Conservation (phyloP, 92 coral and sea anemone species). For the Zoanthus gigantus region DNA sequence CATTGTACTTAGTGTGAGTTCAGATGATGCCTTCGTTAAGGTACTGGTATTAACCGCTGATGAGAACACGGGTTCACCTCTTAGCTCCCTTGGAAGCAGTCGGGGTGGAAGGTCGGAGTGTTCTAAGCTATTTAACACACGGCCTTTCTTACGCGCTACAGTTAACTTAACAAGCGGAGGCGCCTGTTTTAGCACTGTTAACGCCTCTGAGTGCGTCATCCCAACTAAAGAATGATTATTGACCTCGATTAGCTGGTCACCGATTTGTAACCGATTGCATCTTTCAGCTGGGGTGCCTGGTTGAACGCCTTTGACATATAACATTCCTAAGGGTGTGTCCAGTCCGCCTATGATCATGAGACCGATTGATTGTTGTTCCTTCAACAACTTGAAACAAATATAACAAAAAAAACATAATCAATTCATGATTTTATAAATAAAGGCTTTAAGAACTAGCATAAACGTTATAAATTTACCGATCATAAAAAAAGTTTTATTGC, state of each 20-base stretch:
- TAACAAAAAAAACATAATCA: neutral
- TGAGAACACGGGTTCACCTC: constrained; percentile 71
- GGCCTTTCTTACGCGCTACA: constrained; percentile 87
- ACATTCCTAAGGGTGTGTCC: constrained; percentile 96
- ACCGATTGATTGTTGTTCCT: constrained; percentile 94
- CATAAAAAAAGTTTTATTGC: no score
- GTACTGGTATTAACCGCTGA: constrained; percentile 84
- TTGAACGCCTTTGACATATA: constrained; percentile 89
- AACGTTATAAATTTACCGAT: neutral
- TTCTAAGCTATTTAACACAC: constrained; percentile 28
- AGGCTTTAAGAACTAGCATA: neutral
- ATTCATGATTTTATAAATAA: neutral
- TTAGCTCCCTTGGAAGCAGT: neutral
- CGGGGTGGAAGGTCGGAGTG: constrained; percentile 10
- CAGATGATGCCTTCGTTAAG: constrained; percentile 75
- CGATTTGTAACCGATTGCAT: constrained; percentile 82
- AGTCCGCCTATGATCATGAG: constrained; percentile 93
- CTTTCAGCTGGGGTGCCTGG: constrained; percentile 93
- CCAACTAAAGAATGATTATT: constrained; percentile 90
- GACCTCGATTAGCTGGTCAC: constrained; percentile 95
- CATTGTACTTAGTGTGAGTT: constrained; percentile 68
- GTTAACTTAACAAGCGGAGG: constrained; percentile 97
- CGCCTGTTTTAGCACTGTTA: constrained; percentile 85
- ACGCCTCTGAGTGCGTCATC: constrained; percentile 89
- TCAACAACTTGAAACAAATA: constrained; percentile 69